These are phyloP conservation scores for Ectemnius cavifrons DNA, from an alignment of 2,888 invertebrate species.

Conservation along the genomic window DNA sequence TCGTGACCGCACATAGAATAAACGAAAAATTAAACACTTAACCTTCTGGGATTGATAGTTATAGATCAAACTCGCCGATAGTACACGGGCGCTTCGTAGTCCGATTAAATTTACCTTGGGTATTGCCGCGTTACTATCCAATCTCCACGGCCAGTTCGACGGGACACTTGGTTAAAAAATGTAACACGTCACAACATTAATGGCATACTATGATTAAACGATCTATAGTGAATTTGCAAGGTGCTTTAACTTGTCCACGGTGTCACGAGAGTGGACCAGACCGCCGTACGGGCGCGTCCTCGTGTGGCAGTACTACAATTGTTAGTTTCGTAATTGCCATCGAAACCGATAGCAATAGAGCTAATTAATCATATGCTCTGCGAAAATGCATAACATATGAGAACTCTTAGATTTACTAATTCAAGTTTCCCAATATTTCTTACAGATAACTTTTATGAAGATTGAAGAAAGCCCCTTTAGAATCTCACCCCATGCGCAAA, in stretches of 20 bases:
- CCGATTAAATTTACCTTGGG: slow-evolving; percentile 54
- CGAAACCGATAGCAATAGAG: no score
- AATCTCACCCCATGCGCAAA: no score
- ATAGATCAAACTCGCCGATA: no score
- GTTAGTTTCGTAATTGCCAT: no score
- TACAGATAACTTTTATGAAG: no score
- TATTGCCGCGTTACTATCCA: slow-evolving; percentile 48
- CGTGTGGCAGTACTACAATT: no score
- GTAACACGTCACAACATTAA: slow-evolving; percentile 76
- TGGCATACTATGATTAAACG: slow-evolving; percentile 60
- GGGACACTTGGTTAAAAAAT: slow-evolving; percentile 64
- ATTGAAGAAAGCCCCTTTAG: no score
- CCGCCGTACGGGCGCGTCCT: slow-evolving; percentile 12
- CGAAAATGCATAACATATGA: no score
- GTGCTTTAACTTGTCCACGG: slow-evolving; percentile 27
- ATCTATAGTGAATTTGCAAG: slow-evolving; percentile 40
- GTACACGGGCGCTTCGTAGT: no score
- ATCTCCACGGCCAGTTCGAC: slow-evolving; percentile 48
- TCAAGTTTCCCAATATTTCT: no score
- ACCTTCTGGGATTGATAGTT: slow-evolving; percentile 33
- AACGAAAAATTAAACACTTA: slow-evolving; percentile 39
- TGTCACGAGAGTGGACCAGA: slow-evolving; percentile 13
- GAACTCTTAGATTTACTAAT: no score
- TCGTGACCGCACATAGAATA: slow-evolving; percentile 21
- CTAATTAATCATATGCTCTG: no score